phyloP scores from a whole-genome alignment of 2,113 vertebrate genomes.

The Pteruthius melanotis region DNA sequence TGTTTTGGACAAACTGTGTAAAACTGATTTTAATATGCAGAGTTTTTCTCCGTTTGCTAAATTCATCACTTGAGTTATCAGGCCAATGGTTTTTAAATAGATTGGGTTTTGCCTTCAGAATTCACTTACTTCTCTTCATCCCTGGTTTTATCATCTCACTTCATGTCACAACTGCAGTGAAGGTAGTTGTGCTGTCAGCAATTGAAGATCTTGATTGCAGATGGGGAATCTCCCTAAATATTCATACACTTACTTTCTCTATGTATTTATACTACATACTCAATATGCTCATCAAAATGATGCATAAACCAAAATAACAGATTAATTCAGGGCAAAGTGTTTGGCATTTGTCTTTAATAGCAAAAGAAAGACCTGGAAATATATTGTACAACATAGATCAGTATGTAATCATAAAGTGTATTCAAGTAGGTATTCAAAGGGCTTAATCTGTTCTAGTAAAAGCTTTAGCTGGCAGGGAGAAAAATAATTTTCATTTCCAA shows the following conservation, averaged over 20 bases:
- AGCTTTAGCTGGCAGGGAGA: neutral
- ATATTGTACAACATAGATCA: neutral
- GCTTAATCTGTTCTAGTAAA: neutral
- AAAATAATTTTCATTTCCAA: neutral
- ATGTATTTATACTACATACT: neutral
- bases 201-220: neutral
- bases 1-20: neutral
- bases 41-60: neutral
- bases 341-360: neutral
- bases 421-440: neutral
- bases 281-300: neutral
- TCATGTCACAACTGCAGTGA: neutral
- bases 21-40: neutral
- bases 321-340: neutral
- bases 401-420: neutral
- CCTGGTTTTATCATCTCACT: neutral
- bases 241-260: neutral
- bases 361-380: neutral
- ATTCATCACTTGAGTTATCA: neutral
- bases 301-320: neutral
- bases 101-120: neutral
- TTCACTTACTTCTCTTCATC: neutral
- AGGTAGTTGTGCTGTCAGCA: neutral
- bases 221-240: neutral
- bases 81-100: neutral